Base-by-base conservation (phyloP, 2,113 vertebrate genomes). In the Halichoerus grypus region DNA sequence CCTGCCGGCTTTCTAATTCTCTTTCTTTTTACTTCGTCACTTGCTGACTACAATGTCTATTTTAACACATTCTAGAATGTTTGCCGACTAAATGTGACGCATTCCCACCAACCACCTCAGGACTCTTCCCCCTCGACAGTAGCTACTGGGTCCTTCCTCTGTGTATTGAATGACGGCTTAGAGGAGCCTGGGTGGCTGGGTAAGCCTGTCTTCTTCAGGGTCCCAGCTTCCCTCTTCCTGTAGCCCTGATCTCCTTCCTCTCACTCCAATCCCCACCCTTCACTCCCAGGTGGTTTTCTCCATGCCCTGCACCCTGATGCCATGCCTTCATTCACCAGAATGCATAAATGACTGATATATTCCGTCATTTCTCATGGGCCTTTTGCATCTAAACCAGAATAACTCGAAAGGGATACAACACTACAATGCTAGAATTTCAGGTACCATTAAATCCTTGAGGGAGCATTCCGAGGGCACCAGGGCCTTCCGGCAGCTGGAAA, bases 41-140 rank as follows among this genome's bases (percentile, higher is more conserved):
- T 49, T 67, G n/a, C 49, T 90, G 61, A 53, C 79, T 18, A 5
- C 24, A 15, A 2, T 31, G 39, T 81, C 74, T 86, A 61, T 8
- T 84, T 57, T 87, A 57, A 79, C 39, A 85, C 5, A 51, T 77
- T 95, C 51, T 92, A 82, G 26, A 67, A 21, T 36, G 59, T 53
- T 69, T 26, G 33, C 31, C 4, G 46, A 42, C 53, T 49, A 39
- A 88, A 65, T 18, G 36, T 53, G 19, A 77, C 4, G 1, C 76
- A 57, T 91, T 76, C 7, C 55, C 81, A 33, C 42, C 84, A 81
- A 11, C 59, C 6, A 51, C 46, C 88, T 26, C 46, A 82, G 22
- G 36, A 7, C 11, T 16, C 36, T 21, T 49, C 13, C 3, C 51
- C 10, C 2, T 74, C 33, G 4, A 51, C 21, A 15, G 42, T 5